Conservation (phyloP, 2,797 vertebrate species). For the Acanthopagrus latus region DNA sequence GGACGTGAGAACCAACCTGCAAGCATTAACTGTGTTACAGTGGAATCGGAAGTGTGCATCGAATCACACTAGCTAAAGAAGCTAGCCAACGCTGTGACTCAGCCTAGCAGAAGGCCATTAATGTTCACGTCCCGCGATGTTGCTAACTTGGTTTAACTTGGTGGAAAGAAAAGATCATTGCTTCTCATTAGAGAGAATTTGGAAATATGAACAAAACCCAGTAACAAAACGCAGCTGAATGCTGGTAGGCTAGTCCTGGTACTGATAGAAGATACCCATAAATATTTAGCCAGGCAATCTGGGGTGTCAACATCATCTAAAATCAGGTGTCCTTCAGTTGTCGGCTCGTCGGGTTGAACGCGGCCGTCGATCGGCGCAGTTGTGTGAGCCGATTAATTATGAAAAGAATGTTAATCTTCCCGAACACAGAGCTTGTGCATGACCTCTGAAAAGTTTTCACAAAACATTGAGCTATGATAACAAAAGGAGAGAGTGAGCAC, state of each 20-base stretch:
- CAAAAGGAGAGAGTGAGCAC: conserved; percentile 68
- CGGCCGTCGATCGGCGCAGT: conserved; percentile 47
- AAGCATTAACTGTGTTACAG: no score
- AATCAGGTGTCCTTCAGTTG: conserved; percentile 20
- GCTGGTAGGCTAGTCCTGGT: no score
- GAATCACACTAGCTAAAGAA: no score
- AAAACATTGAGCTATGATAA: conserved; percentile 79
- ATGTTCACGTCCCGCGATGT: no score
- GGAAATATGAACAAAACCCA: background rate
- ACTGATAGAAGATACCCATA: background rate
- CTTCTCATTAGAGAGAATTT: no score
- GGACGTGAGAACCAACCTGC: no score
- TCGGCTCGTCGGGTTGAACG: conserved; percentile 32
- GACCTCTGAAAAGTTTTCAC: conserved; percentile 78
- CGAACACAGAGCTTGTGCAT: conserved; percentile 60
- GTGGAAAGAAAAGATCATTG: no score
- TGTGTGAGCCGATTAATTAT: conserved; percentile 57
- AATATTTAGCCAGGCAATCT: background rate
- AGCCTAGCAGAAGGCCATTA: no score
- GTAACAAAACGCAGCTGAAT: background rate
- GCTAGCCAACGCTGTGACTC: no score
- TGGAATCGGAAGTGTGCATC: no score
- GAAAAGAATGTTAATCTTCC: conserved; percentile 75
- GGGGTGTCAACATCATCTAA: background rate
- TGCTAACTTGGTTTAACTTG: no score